Conservation (phyloP, 1,140 invertebrate species). For the Physella acuta region DNA sequence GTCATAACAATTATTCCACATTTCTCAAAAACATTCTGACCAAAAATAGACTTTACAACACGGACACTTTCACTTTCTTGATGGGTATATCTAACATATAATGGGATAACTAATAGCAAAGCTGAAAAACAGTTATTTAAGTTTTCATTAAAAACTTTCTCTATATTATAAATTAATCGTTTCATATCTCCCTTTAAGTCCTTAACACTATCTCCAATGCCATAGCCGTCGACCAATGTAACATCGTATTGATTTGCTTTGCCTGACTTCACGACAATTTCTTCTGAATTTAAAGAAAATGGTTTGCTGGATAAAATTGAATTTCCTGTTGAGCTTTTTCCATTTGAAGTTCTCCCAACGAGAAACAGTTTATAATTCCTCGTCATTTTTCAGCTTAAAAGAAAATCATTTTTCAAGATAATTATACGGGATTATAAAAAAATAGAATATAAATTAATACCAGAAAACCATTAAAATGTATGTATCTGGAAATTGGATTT, state of each 20-base stretch:
- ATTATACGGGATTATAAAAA: no score
- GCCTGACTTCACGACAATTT: no score
- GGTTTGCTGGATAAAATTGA: background rate
- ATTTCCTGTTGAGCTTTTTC: constrained; percentile 11
- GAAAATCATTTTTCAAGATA: no score
- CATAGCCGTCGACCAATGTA: background rate
- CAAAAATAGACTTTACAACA: background rate
- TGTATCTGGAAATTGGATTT: no score
- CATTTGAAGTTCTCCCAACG: constrained; percentile 5
- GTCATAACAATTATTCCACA: constrained; percentile 10
- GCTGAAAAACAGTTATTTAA: background rate
- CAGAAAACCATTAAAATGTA: no score
- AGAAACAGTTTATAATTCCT: constrained; percentile 8
- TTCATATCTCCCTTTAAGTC: no score
- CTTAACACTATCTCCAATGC: background rate
- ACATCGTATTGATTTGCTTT: no score
- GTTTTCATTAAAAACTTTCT: background rate
- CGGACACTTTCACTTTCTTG: background rate
- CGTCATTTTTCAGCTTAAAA: no score
- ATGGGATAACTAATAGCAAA: constrained; percentile 38
- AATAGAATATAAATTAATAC: no score
- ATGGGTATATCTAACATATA: constrained; percentile 37
- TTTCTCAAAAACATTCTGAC: background rate
- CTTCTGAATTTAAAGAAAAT: no score
- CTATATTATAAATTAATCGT: background rate